Conservation (phyloP, 2,888 invertebrate species). For the Chrysolina haemoptera region DNA sequence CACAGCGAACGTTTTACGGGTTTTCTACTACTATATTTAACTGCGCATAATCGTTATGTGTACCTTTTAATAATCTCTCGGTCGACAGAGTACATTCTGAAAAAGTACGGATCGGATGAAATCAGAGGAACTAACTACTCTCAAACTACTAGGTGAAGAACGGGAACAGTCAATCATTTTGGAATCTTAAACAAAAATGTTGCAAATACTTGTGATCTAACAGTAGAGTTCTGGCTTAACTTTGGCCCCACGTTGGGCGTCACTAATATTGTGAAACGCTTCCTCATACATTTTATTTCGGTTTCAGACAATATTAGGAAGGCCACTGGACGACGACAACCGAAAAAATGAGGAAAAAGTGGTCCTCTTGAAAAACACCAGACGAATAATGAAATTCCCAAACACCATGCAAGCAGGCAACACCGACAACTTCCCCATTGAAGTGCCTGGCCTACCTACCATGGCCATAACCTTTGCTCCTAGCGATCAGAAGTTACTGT, state of each 20-base stretch:
- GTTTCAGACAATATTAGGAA: constrained; percentile 72
- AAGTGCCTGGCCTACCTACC: constrained; percentile 68
- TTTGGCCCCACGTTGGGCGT: neutral
- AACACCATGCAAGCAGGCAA: constrained; percentile 62
- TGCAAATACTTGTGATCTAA: too few species aligned
- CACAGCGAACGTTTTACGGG: too few species aligned
- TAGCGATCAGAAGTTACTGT: constrained; percentile 61
- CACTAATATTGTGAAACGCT: neutral
- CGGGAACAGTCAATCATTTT: too few species aligned
- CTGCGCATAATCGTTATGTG: too few species aligned
- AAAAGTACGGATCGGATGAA: too few species aligned
- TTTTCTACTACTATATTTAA: too few species aligned
- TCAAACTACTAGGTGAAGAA: too few species aligned
- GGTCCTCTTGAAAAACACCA: constrained; percentile 80
- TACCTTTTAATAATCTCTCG: too few species aligned
- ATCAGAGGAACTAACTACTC: too few species aligned
- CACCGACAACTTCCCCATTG: constrained; percentile 64
- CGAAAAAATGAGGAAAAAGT: constrained; percentile 73
- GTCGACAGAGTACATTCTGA: too few species aligned
- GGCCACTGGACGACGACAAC: constrained; percentile 73
- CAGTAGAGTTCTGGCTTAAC: too few species aligned
- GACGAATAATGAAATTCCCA: constrained; percentile 81
- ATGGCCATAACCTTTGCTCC: constrained; percentile 67
- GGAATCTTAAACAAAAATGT: too few species aligned
- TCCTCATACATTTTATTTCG: constrained; percentile 22